Evolutionary conservation across 2,888 invertebrate genomes (phyloP).

Genomic region (Allacma fusca): DNA sequence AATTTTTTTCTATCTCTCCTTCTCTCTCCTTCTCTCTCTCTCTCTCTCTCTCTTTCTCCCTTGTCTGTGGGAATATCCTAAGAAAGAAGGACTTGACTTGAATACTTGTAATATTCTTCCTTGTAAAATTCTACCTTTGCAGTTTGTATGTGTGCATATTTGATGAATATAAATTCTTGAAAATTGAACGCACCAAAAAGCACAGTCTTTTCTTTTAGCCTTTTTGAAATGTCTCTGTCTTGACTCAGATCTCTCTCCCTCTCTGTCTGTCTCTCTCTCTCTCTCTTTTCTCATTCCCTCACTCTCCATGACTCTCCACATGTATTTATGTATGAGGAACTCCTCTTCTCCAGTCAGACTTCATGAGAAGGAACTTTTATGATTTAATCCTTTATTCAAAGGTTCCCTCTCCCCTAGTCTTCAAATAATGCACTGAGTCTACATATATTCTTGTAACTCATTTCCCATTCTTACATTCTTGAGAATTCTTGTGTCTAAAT

Average conservation of each 20-base stretch:
- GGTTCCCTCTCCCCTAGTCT: constrained; percentile 2
- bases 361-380: constrained; percentile 28
- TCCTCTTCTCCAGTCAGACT: neutral
- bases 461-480: neutral
- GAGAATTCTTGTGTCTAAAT: too few species aligned
- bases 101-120: neutral
- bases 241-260: neutral
- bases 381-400: constrained; percentile 35
- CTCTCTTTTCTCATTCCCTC: constrained; percentile 12
- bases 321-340: neutral
- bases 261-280: constrained; percentile 13
- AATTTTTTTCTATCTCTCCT: too few species aligned
- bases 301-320: constrained; percentile 11
- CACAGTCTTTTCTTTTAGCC: neutral
- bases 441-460: constrained; percentile 6
- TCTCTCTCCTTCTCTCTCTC: neutral
- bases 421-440: constrained; percentile 19
- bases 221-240: neutral
- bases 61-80: too few species aligned
- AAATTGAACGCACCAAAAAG: constrained; percentile 28
- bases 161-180: constrained; percentile 29
- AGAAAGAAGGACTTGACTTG: too few species aligned
- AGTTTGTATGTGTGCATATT: neutral
- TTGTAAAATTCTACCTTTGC: neutral
- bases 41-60: neutral